Evolutionary conservation across 2,797 vertebrate genomes (phyloP).

Genomic region (Nasua narica): DNA sequence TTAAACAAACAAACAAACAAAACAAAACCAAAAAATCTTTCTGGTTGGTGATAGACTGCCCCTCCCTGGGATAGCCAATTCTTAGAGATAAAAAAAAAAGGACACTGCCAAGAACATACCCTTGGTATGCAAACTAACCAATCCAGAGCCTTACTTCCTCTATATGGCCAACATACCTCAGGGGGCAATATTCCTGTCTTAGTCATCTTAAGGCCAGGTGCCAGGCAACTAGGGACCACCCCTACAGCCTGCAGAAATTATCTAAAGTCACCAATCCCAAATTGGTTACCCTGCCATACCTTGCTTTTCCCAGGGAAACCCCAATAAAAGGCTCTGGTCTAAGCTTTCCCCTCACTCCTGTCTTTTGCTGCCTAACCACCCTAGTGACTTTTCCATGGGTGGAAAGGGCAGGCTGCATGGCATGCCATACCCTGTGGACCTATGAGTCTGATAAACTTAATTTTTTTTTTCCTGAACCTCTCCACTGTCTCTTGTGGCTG

Average conservation of each 20-base stretch:
- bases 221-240: not conserved
- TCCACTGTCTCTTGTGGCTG: not conserved
- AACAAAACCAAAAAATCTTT: not conserved
- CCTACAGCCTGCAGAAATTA: not conserved
- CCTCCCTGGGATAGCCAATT: not conserved
- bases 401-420: not conserved
- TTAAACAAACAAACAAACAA: not conserved
- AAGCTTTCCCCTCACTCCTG: not conserved
- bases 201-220: not conserved
- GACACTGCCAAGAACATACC: not conserved
- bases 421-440: not conserved
- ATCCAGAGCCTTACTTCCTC: not conserved
- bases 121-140: not conserved
- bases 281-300: not conserved
- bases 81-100: not conserved
- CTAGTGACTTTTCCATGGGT: not conserved
- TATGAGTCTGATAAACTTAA: not conserved
- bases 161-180: not conserved
- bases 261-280: not conserved
- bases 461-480: not conserved
- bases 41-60: not conserved
- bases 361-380: not conserved
- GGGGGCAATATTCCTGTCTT: not conserved
- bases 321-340: not conserved
- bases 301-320: not conserved